Percentiles rank a stretch among this genome's conserved stretches.
phyloP scores from a whole-genome alignment of 2,888 invertebrate species.

The Sarcophaga caerulescens region DNA sequence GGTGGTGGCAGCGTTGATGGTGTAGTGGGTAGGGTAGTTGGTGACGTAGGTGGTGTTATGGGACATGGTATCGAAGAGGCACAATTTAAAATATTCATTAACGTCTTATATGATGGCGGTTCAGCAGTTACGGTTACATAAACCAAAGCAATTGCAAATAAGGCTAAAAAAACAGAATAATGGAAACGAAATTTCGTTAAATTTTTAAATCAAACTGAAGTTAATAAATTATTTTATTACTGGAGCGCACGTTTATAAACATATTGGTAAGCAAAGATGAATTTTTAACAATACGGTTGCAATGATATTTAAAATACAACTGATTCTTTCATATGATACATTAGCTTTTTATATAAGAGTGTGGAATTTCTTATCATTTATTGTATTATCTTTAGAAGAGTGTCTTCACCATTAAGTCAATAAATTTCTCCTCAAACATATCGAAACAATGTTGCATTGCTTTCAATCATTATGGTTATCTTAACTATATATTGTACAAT shows the following conservation, averaged over 20 bases:
- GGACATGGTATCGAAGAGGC: background rate
- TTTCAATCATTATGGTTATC: background rate
- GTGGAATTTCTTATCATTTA: too few species aligned
- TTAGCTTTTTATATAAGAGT: too few species aligned
- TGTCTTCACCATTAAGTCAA: background rate
- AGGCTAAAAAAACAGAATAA: background rate
- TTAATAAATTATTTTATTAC: too few species aligned
- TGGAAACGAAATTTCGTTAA: background rate
- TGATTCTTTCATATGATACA: too few species aligned
- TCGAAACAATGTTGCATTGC: too few species aligned
- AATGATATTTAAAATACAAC: too few species aligned
- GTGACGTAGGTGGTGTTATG: background rate
- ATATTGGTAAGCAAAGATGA: too few species aligned
- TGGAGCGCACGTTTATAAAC: too few species aligned
- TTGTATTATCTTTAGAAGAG: too few species aligned
- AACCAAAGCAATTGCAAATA: background rate
- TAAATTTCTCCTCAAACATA: background rate
- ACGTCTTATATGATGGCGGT: background rate
- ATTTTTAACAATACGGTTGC: too few species aligned
- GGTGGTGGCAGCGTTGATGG: background rate
- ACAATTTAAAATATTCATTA: background rate
- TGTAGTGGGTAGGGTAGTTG: background rate
- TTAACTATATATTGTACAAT: background rate
- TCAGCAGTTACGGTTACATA: background rate
- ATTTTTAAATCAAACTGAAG: too few species aligned